A percentile compares a stretch with the other conserved stretches of the same genome.
phyloP scores from a whole-genome alignment of 2,797 vertebrate species.

The Pterois miles region DNA sequence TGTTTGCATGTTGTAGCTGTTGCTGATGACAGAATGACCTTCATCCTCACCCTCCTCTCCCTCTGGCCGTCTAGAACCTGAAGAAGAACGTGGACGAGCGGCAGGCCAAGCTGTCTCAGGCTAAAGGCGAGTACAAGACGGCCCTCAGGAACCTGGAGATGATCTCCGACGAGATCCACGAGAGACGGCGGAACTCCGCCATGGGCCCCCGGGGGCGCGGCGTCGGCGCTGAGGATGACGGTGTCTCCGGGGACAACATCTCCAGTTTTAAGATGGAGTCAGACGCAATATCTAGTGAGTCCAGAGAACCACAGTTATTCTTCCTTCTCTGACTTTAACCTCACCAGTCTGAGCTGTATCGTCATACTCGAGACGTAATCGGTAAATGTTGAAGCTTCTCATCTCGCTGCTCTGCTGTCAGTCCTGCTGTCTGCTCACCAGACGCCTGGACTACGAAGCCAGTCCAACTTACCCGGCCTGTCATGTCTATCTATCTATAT shows the following conservation, averaged over 20 bases:
- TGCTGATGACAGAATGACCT: neutral
- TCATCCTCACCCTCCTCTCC: neutral
- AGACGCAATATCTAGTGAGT: constrained; percentile 92
- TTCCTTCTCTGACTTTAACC: too few relatives aligned
- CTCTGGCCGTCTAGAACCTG: constrained; percentile 83
- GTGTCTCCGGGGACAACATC: constrained; percentile 82
- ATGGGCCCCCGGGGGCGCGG: constrained; percentile 93
- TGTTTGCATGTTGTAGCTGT: neutral
- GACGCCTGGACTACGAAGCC: too few relatives aligned
- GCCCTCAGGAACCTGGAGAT: constrained; percentile 95
- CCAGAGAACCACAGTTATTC: neutral
- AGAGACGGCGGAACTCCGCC: constrained; percentile 87
- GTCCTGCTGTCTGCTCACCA: too few relatives aligned
- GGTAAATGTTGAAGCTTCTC: too few relatives aligned
- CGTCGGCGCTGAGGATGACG: constrained; percentile 90
- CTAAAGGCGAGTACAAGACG: constrained; percentile 93
- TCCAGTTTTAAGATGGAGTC: constrained; percentile 85
- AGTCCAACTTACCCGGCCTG: too few relatives aligned
- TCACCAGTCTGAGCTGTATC: too few relatives aligned
- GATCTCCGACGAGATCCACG: constrained; percentile 97
- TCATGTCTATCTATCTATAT: fast-evolving
- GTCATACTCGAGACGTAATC: fast-evolving
- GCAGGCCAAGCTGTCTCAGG: constrained; percentile 89
- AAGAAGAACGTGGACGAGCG: constrained; percentile 95
- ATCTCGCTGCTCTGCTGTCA: too few relatives aligned